Evolutionary conservation across 2,797 vertebrate genomes (phyloP), one percentile per base, ranked within the genome.

Genomic region (Enteromius afrohamiltoni): DNA sequence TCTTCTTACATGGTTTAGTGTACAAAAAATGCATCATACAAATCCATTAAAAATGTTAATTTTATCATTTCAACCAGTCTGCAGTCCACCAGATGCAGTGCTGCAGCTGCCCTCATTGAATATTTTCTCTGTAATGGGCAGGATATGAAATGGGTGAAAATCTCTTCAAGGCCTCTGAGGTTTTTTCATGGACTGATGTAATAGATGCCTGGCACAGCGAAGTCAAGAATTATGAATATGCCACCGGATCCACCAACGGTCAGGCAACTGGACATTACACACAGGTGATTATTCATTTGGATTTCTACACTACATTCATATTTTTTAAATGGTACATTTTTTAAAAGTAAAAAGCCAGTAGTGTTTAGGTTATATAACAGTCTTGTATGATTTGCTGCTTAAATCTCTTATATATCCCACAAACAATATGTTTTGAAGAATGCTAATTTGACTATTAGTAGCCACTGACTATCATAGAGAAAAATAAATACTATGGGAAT

Each of bases 111-210:
- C 8, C 14, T 29, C 70, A 82, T 0, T 67, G 9, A 73, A 13
- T 67, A 2, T 85, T 71, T 88, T 81, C 86, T 86, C 83, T 79
- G 45, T 84, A 65, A 14, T 62, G 14, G n/a, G 83, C 6, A 95
- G 94, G 88, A 58, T 95, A 95, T 79, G 42, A 91, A 64, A 23
- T 92, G 8, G 94, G 94, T 0, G 93, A 95, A 89, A 95, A 95
- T 83, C 91, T 95, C 23, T 93, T 92, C 76, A 88, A 82, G 17
- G 76, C 87, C 1, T 29, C 53, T 0, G 0, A 0, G 0, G 0
- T 55, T 0, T 0, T 0, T 3, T 1, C 49, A 0, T 95, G 94
- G 95, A 85, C 64, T 0, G 3, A 6, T 0, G 89, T 91, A 6
- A 17, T 95, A 45, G 31, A 4, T 0, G 71, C 88, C 47, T 95